phyloP scores from a whole-genome alignment of 2,113 vertebrate genomes.

The Mionectes macconnelli region DNA sequence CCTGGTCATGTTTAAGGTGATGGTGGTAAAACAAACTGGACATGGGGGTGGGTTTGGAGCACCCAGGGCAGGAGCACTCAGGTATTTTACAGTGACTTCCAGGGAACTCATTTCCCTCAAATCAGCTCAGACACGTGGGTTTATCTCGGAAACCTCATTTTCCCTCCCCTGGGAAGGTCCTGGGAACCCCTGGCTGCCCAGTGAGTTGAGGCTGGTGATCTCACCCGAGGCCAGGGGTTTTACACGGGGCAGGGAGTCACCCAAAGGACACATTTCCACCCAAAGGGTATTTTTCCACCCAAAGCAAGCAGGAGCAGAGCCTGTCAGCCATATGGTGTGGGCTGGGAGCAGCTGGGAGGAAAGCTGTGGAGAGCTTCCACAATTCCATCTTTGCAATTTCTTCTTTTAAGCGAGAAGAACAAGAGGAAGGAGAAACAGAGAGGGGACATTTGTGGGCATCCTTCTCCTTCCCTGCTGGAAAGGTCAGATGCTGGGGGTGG shows the following conservation, averaged over 20 bases:
- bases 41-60: not conserved
- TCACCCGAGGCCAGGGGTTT: not conserved
- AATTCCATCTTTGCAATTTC: not conserved
- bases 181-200: not conserved
- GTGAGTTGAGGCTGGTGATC: not conserved
- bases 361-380: not conserved
- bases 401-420: not conserved
- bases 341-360: not conserved
- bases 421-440: not conserved
- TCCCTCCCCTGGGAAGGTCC: not conserved
- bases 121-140: not conserved
- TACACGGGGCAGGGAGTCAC: not conserved
- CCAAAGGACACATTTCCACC: not conserved
- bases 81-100: not conserved
- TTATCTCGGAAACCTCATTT: not conserved
- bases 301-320: not conserved
- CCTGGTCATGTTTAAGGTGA: accelerated
- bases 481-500: not conserved
- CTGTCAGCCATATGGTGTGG: not conserved
- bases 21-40: not conserved
- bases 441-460: not conserved
- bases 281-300: not conserved
- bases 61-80: not conserved
- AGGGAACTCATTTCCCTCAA: not conserved
- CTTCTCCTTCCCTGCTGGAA: not conserved